phyloP scores from a whole-genome alignment of 2,888 invertebrate species.

The Lacanobia wlatinum region DNA sequence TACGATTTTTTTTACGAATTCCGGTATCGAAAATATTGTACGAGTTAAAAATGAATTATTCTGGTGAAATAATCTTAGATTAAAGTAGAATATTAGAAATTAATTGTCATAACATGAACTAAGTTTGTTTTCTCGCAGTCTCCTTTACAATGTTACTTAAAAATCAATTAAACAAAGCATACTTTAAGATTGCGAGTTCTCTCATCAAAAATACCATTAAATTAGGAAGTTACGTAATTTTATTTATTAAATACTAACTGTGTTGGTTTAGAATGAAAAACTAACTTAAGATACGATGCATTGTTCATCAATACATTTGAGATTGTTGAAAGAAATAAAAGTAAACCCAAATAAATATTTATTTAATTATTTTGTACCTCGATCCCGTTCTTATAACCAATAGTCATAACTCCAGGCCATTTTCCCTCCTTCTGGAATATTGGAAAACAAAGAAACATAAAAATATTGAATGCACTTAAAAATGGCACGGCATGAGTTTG shows the following conservation, averaged over 20 bases:
- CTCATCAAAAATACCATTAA: conserved; percentile 10
- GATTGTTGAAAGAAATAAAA: conserved; percentile 59
- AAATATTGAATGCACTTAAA: conserved; percentile 1
- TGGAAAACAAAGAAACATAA: conserved; percentile 29
- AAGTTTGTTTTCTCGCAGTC: neutral
- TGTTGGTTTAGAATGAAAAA: conserved; percentile 2
- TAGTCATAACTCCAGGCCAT: conserved; percentile 59
- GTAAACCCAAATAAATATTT: conserved; percentile 34
- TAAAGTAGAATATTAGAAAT: conserved; percentile 10
- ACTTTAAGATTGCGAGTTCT: neutral
- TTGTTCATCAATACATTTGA: conserved; percentile 23
- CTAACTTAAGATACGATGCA: conserved; percentile 13
- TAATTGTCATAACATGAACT: neutral
- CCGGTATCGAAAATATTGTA: neutral
- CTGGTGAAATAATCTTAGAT: neutral
- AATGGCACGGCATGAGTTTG: neutral
- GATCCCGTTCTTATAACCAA: conserved; percentile 35
- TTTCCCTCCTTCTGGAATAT: conserved; percentile 63
- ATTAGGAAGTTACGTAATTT: conserved; percentile 16
- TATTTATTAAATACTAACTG: conserved; percentile 27
- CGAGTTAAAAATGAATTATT: neutral
- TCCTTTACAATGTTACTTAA: neutral
- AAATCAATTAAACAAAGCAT: neutral
- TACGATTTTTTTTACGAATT: neutral
- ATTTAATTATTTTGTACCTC: conserved; percentile 56